Conservation (phyloP, 2,888 invertebrate species). For the Nomada lathburiana region DNA sequence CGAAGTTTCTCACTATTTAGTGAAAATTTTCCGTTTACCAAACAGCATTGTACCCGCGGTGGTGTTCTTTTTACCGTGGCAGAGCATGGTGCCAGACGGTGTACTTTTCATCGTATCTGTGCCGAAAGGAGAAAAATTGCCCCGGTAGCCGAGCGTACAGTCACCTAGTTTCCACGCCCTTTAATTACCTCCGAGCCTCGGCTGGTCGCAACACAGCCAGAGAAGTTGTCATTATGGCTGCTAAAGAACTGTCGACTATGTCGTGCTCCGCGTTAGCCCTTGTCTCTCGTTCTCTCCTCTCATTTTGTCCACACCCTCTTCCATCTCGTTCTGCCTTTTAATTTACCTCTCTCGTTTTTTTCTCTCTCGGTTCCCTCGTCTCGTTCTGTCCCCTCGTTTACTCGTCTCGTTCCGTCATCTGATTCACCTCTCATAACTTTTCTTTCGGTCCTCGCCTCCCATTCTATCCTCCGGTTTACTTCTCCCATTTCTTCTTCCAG, state of each 20-base stretch:
- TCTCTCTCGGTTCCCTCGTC: no score
- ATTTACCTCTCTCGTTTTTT: no score
- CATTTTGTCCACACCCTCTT: no score
- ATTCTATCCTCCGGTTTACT: no score
- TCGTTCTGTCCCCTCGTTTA: no score
- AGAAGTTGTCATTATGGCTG: slow-evolving; percentile 57
- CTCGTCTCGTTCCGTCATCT: no score
- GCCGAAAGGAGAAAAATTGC: slow-evolving; percentile 30
- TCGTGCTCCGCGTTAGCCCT: slow-evolving; percentile 14
- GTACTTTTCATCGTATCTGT: slow-evolving; percentile 50
- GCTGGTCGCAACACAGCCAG: slow-evolving; percentile 29
- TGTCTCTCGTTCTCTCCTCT: slow-evolving; percentile 20
- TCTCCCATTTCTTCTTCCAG: no score
- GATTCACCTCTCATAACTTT: no score
- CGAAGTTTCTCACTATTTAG: slow-evolving; percentile 47
- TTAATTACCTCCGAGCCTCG: slow-evolving; percentile 63
- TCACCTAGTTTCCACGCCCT: slow-evolving; percentile 67
- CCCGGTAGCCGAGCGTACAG: slow-evolving; percentile 28
- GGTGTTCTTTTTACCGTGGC: slow-evolving; percentile 1
- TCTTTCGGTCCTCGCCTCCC: no score
- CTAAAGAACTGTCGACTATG: slow-evolving; percentile 26
- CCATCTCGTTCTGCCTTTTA: no score
- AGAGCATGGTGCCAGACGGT: slow-evolving; percentile 3
- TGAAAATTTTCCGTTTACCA: slow-evolving; percentile 23
- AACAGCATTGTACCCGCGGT: background rate